phyloP scores from a whole-genome alignment of 53 echinoderm and acorn worm genomes.

The Echinarachnius parma region DNA sequence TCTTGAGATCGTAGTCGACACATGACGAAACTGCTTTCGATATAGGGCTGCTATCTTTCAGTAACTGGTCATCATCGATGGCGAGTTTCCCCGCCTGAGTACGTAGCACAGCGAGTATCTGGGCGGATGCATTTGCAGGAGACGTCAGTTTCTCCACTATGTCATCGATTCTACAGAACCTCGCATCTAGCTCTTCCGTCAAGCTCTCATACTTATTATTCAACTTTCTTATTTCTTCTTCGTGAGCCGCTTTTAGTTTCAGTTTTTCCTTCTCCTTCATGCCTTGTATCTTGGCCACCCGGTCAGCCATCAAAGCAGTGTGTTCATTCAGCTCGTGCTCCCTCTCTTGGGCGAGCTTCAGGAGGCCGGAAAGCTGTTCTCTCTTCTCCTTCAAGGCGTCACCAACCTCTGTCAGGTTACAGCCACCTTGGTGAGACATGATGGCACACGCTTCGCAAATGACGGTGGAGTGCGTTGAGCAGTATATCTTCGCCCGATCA shows the following conservation, averaged over 20 bases:
- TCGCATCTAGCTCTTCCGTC: not conserved
- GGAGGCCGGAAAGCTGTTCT: not conserved
- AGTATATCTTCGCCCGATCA: constrained; percentile 26
- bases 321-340: not conserved
- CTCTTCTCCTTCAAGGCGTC: constrained; percentile 17
- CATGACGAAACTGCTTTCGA: not conserved
- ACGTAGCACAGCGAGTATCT: not conserved
- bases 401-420: constrained; percentile 1
- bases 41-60: not conserved
- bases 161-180: not conserved
- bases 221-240: constrained; percentile 10
- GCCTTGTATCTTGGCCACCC: not conserved
- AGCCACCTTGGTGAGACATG: constrained; percentile 8
- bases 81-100: not conserved
- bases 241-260: not conserved
- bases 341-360: not conserved
- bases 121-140: not conserved
- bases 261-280: constrained; percentile 13
- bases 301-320: not conserved
- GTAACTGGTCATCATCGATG: not conserved
- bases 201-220: not conserved
- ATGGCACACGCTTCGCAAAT: constrained; percentile 29
- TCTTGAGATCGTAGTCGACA: constrained; percentile 10
- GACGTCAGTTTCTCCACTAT: not conserved
- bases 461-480: constrained; percentile 8